These are phyloP conservation scores for Megastigmus dorsalis DNA, from an alignment of 2,888 invertebrate species.

Conservation along the genomic window DNA sequence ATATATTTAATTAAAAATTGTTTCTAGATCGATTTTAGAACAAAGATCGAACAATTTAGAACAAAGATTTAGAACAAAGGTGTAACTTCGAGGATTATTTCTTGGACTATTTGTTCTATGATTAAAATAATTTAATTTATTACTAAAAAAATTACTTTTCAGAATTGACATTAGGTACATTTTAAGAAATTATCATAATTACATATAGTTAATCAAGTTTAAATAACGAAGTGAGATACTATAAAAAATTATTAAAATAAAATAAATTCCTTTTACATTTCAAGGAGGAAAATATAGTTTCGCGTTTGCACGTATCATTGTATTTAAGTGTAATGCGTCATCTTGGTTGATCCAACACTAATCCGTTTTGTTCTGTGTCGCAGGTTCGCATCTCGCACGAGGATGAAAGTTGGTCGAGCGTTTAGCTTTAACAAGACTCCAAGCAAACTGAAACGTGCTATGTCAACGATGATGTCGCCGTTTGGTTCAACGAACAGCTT, in stretches of 20 bases:
- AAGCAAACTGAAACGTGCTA: constrained; percentile 92
- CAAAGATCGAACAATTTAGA: too few species aligned
- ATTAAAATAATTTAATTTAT: too few species aligned
- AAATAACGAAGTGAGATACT: too few species aligned
- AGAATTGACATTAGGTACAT: too few species aligned
- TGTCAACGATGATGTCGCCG: constrained; percentile 95
- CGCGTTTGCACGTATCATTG: constrained; percentile 47
- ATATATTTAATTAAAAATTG: too few species aligned
- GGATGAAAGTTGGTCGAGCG: constrained; percentile 93
- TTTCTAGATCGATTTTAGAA: too few species aligned
- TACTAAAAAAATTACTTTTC: too few species aligned
- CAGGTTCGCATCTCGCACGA: constrained; percentile 85
- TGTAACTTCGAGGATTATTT: too few species aligned
- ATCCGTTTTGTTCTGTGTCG: constrained; percentile 53
- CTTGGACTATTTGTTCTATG: too few species aligned
- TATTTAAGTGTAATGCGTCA: background rate
- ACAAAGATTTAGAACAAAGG: too few species aligned
- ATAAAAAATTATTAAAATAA: constrained; percentile 1
- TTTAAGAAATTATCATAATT: too few species aligned
- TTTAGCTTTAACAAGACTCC: constrained; percentile 97
- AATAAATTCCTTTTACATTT: constrained; percentile 17
- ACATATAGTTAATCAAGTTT: too few species aligned
- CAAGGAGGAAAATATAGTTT: constrained; percentile 44
- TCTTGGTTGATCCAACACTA: background rate
- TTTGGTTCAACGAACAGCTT: constrained; percentile 90